Conservation (phyloP, 2,888 invertebrate genomes). For the Luperina nickerlii region DNA sequence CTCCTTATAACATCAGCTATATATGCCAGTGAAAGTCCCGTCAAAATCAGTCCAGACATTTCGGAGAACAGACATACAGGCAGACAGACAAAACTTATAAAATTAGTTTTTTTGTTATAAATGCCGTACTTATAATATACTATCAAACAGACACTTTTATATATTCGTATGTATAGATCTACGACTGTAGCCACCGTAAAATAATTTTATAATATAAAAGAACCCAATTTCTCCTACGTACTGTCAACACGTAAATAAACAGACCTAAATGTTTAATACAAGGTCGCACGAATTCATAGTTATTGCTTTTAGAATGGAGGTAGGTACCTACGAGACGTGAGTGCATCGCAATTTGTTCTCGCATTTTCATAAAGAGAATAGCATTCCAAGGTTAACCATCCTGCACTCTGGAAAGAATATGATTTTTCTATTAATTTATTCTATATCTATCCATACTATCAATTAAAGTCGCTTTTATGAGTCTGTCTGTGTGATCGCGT, state of each 20-base stretch:
- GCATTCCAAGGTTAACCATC: slow-evolving; percentile 21
- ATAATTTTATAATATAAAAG: not conserved
- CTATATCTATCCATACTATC: not conserved
- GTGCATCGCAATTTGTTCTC: slow-evolving; percentile 39
- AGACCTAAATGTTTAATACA: slow-evolving; percentile 38
- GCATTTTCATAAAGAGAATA: slow-evolving; percentile 17
- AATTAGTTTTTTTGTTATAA: too few species aligned
- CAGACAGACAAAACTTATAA: too few species aligned
- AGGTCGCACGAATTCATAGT: slow-evolving; percentile 31
- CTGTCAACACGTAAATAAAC: slow-evolving; percentile 48
- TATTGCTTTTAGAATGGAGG: slow-evolving; percentile 29
- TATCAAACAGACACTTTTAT: too few species aligned
- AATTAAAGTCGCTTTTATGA: not conserved
- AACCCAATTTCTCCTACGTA: not conserved
- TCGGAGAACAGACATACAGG: too few species aligned
- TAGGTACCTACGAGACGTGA: not conserved
- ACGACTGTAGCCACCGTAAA: not conserved
- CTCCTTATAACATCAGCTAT: not conserved
- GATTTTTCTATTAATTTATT: not conserved
- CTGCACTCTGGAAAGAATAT: slow-evolving; percentile 16
- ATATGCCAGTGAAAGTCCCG: too few species aligned
- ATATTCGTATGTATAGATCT: not conserved
- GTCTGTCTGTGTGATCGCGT: not conserved
- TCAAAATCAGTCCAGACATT: too few species aligned
- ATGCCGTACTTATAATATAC: too few species aligned